Evolutionary conservation across 2,797 vertebrate species (phyloP).

Genomic region (Acanthiza pusilla): DNA sequence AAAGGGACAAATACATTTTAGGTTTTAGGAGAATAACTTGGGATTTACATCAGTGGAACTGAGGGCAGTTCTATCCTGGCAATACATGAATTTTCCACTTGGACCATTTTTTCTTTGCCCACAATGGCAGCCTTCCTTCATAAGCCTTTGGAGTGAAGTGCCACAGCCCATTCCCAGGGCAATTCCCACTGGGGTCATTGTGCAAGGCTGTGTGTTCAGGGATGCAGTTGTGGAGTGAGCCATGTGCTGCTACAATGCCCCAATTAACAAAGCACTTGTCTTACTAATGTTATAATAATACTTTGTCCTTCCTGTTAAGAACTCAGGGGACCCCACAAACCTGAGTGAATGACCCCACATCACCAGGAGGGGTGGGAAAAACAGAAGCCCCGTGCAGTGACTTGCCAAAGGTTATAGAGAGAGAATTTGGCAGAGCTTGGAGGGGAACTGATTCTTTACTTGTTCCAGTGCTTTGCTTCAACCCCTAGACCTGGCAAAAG

Average conservation of each 20-base stretch:
- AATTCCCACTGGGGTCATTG: background rate
- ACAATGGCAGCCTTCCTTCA: background rate
- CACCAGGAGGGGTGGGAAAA: background rate
- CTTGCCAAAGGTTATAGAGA: background rate
- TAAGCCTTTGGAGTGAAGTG: background rate
- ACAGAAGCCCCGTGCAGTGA: background rate
- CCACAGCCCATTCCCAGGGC: background rate
- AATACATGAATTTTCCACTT: background rate
- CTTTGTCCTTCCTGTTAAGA: background rate
- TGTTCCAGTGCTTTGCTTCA: background rate
- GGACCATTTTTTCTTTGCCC: background rate
- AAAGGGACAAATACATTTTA: background rate
- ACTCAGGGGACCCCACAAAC: background rate
- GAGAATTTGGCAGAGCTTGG: background rate
- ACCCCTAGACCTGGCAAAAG: background rate
- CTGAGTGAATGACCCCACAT: background rate
- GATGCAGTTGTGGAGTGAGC: background rate
- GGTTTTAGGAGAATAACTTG: background rate
- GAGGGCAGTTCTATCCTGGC: background rate
- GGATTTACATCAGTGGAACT: background rate
- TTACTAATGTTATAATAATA: background rate
- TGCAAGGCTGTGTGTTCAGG: background rate
- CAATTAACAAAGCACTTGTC: background rate
- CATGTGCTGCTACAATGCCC: background rate
- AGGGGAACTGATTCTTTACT: background rate